These are phyloP conservation scores for Drosophila ohnishii DNA, from an alignment of 1,140 invertebrate genomes.

Conservation along the genomic window DNA sequence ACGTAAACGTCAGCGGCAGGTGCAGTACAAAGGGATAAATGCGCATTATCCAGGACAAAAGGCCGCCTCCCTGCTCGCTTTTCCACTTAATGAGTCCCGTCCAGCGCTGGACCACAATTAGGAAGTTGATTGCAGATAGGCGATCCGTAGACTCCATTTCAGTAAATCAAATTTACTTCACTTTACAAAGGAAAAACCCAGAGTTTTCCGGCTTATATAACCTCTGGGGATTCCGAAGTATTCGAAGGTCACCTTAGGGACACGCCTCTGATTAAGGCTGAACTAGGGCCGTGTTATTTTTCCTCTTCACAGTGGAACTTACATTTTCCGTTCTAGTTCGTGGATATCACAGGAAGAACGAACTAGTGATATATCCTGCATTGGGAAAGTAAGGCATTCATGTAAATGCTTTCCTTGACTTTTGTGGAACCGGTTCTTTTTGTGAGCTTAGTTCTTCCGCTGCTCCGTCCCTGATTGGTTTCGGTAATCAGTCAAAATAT, in stretches of 20 bases:
- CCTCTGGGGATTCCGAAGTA: neutral
- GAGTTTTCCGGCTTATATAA: constrained; percentile 56
- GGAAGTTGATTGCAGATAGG: constrained; percentile 20
- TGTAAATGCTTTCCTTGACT: neutral
- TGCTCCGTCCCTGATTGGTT: constrained; percentile 43
- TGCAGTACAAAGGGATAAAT: constrained; percentile 53
- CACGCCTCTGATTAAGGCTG: neutral
- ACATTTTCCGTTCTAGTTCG: constrained; percentile 22
- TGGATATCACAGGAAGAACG: neutral
- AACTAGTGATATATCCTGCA: neutral
- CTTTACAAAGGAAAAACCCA: neutral
- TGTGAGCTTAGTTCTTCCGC: neutral
- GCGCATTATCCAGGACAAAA: constrained; percentile 9
- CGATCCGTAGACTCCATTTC: constrained; percentile 49
- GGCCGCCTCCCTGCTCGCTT: neutral
- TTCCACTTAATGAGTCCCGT: constrained; percentile 52
- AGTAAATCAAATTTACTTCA: neutral
- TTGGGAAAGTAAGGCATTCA: neutral
- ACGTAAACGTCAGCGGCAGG: constrained; percentile 65
- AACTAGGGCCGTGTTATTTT: constrained; percentile 28
- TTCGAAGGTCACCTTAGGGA: neutral
- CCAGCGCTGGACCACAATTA: constrained; percentile 41
- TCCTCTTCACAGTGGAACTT: constrained; percentile 9
- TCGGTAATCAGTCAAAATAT: constrained; percentile 57
- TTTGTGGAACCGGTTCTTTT: constrained; percentile 50